Percentiles rank a stretch among this genome's conserved stretches.
These are phyloP conservation scores for Noctua comes DNA, from an alignment of 2,888 invertebrate species.

Conservation along the genomic window DNA sequence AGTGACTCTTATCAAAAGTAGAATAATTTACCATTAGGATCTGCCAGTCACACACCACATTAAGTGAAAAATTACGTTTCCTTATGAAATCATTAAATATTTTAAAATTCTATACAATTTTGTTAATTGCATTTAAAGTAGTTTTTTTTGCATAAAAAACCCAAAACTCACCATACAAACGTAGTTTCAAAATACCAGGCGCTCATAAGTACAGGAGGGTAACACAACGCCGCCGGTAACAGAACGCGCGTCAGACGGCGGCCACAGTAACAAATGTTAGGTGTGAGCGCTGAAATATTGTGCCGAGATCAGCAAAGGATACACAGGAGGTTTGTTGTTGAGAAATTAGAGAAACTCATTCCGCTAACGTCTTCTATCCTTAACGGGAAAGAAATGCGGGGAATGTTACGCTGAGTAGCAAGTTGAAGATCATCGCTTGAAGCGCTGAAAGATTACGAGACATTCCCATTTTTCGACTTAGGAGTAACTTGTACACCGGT, in stretches of 20 bases:
- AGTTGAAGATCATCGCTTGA: constrained; percentile 33
- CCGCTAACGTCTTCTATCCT: constrained; percentile 54
- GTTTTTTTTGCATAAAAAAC: background rate
- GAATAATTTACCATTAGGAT: background rate
- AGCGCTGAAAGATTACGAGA: constrained; percentile 12
- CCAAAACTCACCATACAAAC: constrained; percentile 3
- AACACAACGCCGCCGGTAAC: constrained; percentile 42
- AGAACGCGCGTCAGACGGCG: constrained; percentile 60
- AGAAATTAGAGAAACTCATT: constrained; percentile 64
- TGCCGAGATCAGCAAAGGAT: constrained; percentile 52
- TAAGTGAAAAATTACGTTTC: background rate
- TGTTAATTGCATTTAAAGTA: background rate
- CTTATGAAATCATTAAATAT: background rate
- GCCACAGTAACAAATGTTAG: constrained; percentile 60
- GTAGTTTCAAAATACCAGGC: constrained; percentile 49
- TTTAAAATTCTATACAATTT: background rate
- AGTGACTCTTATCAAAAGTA: background rate
- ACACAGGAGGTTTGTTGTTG: constrained; percentile 63
- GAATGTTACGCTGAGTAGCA: constrained; percentile 12
- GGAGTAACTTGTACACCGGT: background rate
- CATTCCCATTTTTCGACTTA: constrained; percentile 4
- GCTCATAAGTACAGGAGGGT: constrained; percentile 36
- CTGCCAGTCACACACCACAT: background rate
- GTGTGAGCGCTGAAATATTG: constrained; percentile 63
- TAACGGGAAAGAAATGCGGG: constrained; percentile 47